These are phyloP conservation scores for Gerris buenoi DNA, from an alignment of 1,140 invertebrate species.

Conservation along the genomic window DNA sequence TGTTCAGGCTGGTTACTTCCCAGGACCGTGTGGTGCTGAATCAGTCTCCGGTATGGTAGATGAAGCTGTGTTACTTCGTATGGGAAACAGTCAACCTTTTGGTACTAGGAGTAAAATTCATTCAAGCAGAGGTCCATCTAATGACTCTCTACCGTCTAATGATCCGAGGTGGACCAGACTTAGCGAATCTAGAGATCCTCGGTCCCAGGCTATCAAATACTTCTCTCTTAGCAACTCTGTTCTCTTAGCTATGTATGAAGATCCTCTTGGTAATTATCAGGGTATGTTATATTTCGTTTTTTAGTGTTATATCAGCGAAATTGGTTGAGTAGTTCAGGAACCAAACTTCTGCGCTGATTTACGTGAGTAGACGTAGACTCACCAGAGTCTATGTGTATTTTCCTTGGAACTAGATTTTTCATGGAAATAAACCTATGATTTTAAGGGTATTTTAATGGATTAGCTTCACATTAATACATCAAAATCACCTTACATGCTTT, in stretches of 20 bases:
- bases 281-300: too few relatives aligned
- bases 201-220: conserved; percentile 16
- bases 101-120: conserved; percentile 34
- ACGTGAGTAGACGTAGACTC: too few relatives aligned
- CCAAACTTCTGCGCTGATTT: too few relatives aligned
- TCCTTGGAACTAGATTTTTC: too few relatives aligned
- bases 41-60: conserved; percentile 73
- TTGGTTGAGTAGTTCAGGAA: too few relatives aligned
- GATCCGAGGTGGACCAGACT: neutral
- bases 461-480: too few relatives aligned
- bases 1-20: conserved; percentile 71
- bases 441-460: too few relatives aligned
- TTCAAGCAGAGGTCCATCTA: conserved; percentile 38
- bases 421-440: too few relatives aligned
- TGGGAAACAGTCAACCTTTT: conserved; percentile 46
- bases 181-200: neutral
- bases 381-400: too few relatives aligned
- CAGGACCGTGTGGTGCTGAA: conserved; percentile 65
- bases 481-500: too few relatives aligned
- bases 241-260: conserved; percentile 77
- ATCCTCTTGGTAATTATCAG: conserved; percentile 67
- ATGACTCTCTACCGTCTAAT: conserved; percentile 51
- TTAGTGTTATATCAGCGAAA: too few relatives aligned
- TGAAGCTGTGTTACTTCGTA: conserved; percentile 66
- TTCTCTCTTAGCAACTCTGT: conserved; percentile 82